Evolutionary conservation across 2,113 vertebrate species (phyloP), one percentile per base, ranked within the genome.

Genomic region (Cariama cristata): DNA sequence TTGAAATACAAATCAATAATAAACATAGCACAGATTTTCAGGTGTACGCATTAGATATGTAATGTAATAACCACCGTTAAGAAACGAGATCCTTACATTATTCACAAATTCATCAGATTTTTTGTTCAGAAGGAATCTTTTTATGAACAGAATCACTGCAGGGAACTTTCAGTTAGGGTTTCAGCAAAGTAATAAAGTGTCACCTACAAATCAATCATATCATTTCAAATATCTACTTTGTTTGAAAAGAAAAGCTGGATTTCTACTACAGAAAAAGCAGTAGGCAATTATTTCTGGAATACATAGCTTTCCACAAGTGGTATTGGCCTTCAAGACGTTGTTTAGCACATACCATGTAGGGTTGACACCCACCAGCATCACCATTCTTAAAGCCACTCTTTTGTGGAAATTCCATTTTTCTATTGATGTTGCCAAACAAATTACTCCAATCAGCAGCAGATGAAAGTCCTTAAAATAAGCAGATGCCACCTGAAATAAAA

Each of bases 391-490:
- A 82, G 99, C 99, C 44, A 99, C 98, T 93, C 99, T 98, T 83
- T 98, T 99, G 93, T 99, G 99, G 69, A 99, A 98, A 95, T 99
- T 99, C 99, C 99, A 99, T 97, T 99, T 99, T 98, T 99, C 99
- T 93, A 99, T 99, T 87, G 99, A 99, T 0, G 99, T 99, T 96
- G 99, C 99, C 85, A 99, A 98, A 94, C 99, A 99, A 97, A 99
- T 98, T 33, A 99, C 98, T 87, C 99, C 99, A 77, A 98, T 98
- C 75, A 99, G 89, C 60, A 99, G 88, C 59, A 99, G 96, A 94
- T 99, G 99, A 96, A 99, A 99, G 89, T 99, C 99, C 98, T 99
- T 99, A 96, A 99, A 99, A 98, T 99, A 99, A 90, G 98, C 80
- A 56, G 98, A 98, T 40, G 99, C 99, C 91, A 99, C 99, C 99